A percentile compares a stretch with the other conserved stretches of the same genome.
Evolutionary conservation across 2,797 vertebrate genomes (phyloP).

Genomic region (Ctenopoma kingsleyae): DNA sequence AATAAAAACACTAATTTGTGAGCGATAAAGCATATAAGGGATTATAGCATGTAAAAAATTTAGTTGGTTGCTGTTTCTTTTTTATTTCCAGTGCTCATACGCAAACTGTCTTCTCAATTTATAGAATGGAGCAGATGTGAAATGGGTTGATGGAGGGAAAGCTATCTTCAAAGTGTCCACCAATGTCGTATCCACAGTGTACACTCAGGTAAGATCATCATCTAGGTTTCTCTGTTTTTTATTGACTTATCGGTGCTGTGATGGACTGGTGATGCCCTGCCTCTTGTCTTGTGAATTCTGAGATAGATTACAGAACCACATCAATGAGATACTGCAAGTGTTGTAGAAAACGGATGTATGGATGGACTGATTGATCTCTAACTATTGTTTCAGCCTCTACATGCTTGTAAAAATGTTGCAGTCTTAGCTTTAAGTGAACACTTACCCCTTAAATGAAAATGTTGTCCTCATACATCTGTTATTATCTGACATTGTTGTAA

Average conservation of each 20-base stretch:
- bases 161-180: constrained; percentile 94
- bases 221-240: constrained; percentile 13
- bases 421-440: background rate
- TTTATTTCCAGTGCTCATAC: background rate
- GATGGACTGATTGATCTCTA: background rate
- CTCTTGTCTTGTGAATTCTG: background rate
- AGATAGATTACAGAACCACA: background rate
- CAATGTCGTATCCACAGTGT: constrained; percentile 94
- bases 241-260: background rate
- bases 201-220: constrained; percentile 91
- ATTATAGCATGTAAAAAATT: background rate
- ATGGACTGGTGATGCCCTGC: background rate
- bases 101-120: constrained; percentile 43
- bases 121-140: constrained; percentile 89
- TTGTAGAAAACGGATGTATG: background rate
- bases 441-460: background rate
- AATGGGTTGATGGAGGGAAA: constrained; percentile 97
- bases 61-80: background rate
- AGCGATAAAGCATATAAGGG: background rate
- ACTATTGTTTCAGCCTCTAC: background rate
- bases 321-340: background rate
- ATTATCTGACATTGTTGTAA: background rate
- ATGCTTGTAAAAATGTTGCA: constrained; percentile 9
- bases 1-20: background rate
- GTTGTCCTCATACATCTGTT: background rate